These are phyloP conservation scores for Florisuga fusca DNA, from an alignment of 2,797 vertebrate genomes.

Conservation along the genomic window DNA sequence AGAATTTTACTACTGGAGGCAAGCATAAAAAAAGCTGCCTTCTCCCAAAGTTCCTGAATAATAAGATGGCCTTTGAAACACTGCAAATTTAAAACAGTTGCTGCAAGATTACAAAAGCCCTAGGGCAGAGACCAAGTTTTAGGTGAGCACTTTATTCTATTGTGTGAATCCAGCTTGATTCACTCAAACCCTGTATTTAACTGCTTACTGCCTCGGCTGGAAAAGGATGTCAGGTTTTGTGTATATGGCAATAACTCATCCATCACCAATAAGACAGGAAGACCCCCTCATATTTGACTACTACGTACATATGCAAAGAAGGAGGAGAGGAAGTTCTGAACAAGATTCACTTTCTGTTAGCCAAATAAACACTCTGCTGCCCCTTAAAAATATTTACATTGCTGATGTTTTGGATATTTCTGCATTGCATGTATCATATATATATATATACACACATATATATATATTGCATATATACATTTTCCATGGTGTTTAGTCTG, in stretches of 20 bases:
- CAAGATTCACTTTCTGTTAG: background rate
- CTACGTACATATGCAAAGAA: background rate
- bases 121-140: background rate
- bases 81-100: constrained; percentile 15
- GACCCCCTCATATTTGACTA: background rate
- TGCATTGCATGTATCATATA: background rate
- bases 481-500: background rate
- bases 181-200: background rate
- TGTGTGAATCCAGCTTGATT: background rate
- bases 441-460: background rate
- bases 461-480: background rate
- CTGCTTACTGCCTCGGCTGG: background rate
- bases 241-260: background rate
- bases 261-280: background rate
- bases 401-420: background rate
- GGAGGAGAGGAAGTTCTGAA: background rate
- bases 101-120: background rate
- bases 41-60: background rate
- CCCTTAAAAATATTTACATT: background rate
- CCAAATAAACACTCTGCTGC: background rate
- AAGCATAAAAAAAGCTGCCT: background rate
- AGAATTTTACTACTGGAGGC: background rate
- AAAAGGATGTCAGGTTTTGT: background rate
- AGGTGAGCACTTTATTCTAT: background rate
- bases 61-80: background rate